Conservation (phyloP, 2,888 invertebrate genomes). For the Pterostichus madidus region DNA sequence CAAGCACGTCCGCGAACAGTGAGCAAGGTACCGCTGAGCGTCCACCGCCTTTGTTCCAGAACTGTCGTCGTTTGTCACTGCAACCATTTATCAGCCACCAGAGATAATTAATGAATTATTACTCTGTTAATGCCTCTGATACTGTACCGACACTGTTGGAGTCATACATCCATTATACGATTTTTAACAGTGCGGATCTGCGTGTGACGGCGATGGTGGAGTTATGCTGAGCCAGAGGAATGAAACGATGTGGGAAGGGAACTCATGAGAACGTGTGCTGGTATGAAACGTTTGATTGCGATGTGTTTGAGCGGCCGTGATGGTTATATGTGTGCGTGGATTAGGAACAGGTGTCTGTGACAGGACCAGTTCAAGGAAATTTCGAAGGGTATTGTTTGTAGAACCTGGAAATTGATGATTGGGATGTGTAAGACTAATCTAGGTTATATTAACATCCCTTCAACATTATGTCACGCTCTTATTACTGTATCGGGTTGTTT, state of each 20-base stretch:
- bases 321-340: slow-evolving; percentile 11
- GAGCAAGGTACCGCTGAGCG: neutral
- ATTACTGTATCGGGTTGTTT: neutral
- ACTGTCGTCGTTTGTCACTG: slow-evolving; percentile 66
- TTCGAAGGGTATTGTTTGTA: neutral
- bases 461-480: too few relatives aligned
- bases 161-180: slow-evolving; percentile 61
- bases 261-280: too few relatives aligned
- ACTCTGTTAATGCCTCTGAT: slow-evolving; percentile 53
- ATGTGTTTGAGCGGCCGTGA: slow-evolving; percentile 32
- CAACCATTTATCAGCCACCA: slow-evolving; percentile 58
- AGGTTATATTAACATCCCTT: neutral
- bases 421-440: neutral
- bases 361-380: slow-evolving; percentile 28
- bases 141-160: slow-evolving; percentile 22
- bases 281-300: neutral
- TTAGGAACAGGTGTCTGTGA: slow-evolving; percentile 64
- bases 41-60: slow-evolving; percentile 62
- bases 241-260: neutral
- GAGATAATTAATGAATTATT: slow-evolving; percentile 67
- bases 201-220: slow-evolving; percentile 26
- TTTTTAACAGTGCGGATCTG: slow-evolving; percentile 35
- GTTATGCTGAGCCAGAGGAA: slow-evolving; percentile 3
- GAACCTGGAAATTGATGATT: slow-evolving; percentile 1
- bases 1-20: neutral